Conservation (phyloP, 2,888 invertebrate species). For the Conops quadrifasciatus region DNA sequence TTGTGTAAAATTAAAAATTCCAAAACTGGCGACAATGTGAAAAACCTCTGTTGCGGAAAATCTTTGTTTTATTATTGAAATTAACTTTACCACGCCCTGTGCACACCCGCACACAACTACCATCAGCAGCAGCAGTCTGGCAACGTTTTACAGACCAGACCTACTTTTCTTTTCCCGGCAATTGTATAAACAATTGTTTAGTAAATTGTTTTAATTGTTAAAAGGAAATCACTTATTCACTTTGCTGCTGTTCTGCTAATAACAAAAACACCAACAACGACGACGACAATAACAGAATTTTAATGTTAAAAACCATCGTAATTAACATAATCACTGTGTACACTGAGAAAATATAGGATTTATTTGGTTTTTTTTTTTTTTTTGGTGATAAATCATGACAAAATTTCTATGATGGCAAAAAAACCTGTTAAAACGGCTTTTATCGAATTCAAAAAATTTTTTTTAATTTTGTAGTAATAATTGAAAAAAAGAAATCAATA, state of each 20-base stretch:
- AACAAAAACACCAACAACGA: constrained; percentile 6
- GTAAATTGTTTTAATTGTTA: constrained; percentile 31
- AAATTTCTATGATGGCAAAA: too few species aligned
- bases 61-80: constrained; percentile 16
- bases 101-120: too few species aligned
- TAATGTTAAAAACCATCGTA: too few species aligned
- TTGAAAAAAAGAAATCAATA: too few species aligned
- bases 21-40: not conserved
- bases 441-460: too few species aligned
- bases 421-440: too few species aligned
- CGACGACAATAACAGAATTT: constrained; percentile 6
- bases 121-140: not conserved
- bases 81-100: not conserved
- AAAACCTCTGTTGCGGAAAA: constrained; percentile 28
- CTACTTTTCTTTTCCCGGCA: not conserved
- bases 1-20: too few species aligned
- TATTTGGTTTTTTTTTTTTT: too few species aligned
- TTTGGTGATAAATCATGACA: too few species aligned
- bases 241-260: constrained; percentile 9
- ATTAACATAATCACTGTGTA: too few species aligned
- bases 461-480: too few species aligned
- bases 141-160: not conserved
- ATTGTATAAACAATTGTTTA: not conserved
- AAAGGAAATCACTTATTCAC: constrained; percentile 29
- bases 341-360: too few species aligned